Evolutionary conservation across 2,888 invertebrate species (phyloP).

Genomic region (Glaucopsyche alexis): DNA sequence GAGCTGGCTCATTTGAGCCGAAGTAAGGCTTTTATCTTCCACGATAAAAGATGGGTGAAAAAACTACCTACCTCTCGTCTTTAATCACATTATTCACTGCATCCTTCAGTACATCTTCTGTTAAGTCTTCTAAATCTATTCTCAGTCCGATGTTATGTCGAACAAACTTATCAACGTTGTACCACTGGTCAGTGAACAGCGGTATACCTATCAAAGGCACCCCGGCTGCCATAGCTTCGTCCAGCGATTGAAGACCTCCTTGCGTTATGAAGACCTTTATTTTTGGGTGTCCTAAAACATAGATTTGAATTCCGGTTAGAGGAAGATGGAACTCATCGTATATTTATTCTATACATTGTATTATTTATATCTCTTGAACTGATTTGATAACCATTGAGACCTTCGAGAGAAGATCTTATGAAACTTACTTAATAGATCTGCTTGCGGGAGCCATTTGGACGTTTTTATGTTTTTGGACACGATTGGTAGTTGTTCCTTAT

Average conservation of each 20-base stretch:
- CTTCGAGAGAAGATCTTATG: background rate
- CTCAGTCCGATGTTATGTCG: constrained; percentile 33
- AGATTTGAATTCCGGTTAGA: background rate
- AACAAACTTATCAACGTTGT: constrained; percentile 34
- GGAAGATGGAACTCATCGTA: too few species aligned
- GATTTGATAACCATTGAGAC: too few species aligned
- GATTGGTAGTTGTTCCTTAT: constrained; percentile 33
- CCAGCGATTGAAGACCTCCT: constrained; percentile 36
- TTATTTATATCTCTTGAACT: too few species aligned
- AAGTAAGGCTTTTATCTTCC: too few species aligned
- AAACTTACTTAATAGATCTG: constrained; percentile 39
- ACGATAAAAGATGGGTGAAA: too few species aligned
- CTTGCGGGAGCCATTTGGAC: constrained; percentile 39
- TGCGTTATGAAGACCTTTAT: constrained; percentile 35
- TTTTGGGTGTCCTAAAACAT: constrained; percentile 34
- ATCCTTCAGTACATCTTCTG: background rate
- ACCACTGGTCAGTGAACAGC: constrained; percentile 35
- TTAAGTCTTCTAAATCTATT: constrained; percentile 20
- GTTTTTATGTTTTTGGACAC: constrained; percentile 36
- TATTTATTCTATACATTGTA: too few species aligned
- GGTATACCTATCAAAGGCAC: constrained; percentile 37
- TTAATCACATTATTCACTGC: background rate
- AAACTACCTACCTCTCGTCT: background rate
- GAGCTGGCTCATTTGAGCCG: too few species aligned
- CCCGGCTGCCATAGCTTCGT: constrained; percentile 35